These are phyloP conservation scores for Euura lappo DNA, from an alignment of 1,140 invertebrate genomes.

Conservation along the genomic window DNA sequence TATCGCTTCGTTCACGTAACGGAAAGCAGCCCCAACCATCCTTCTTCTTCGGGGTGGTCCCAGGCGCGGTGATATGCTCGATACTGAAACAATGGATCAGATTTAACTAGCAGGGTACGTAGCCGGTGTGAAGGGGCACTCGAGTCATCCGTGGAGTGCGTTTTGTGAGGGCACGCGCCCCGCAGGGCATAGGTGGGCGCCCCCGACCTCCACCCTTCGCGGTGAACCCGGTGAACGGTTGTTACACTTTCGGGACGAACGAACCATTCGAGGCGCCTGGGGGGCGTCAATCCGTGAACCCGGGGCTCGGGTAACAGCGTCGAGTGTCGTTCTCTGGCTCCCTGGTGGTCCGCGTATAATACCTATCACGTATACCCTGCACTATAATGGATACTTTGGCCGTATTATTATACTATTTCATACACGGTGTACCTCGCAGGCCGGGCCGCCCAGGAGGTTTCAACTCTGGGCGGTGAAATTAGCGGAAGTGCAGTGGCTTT, in stretches of 20 bases:
- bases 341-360: background rate
- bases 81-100: background rate
- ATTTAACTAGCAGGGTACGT: background rate
- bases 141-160: slow-evolving; percentile 6
- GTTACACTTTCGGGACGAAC: background rate
- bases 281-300: slow-evolving; percentile 3
- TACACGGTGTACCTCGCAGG: background rate
- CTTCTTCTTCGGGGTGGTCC: background rate
- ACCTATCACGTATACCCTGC: too few relatives aligned
- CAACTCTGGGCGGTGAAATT: too few relatives aligned
- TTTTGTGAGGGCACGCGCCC: slow-evolving; percentile 3
- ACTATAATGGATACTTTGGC: too few relatives aligned
- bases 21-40: too few relatives aligned
- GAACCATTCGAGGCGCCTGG: background rate
- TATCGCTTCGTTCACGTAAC: too few relatives aligned
- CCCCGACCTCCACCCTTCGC: background rate
- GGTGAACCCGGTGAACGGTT: background rate
- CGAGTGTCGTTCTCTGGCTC: background rate
- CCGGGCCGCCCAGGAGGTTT: too few relatives aligned
- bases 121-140: background rate
- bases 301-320: background rate
- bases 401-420: background rate
- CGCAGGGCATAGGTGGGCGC: background rate
- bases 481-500: too few relatives aligned
- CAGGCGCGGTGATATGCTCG: background rate